Evolutionary conservation across 2,888 invertebrate species (phyloP), one percentile per base, ranked within the genome.

Genomic region (Glaucopsyche alexis): DNA sequence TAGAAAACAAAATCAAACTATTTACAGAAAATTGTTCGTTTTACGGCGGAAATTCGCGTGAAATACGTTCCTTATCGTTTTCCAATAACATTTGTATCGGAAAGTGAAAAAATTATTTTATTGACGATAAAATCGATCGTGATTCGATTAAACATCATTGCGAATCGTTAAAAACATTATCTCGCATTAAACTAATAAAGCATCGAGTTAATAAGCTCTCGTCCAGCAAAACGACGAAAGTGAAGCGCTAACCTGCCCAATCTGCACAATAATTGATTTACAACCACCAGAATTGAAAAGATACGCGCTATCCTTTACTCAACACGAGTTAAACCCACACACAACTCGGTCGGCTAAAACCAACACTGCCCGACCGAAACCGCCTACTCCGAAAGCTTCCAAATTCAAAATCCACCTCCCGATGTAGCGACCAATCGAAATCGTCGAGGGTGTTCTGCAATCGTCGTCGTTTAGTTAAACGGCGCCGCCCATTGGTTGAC

Each of bases 171-270:
- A 85, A 84, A 84, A 81, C 82, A 84, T 86, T 87, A 88, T 85
- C 86, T 85, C 85, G 83, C 85, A 89, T 88, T 90, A 87, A 81
- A 85, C 87, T 89, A 93, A 94, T 94, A 94, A 94, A 94, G 92
- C 91, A 92, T 93, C 85, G 87, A 90, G 90, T 86, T 91, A 91
- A 92, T 93, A 92, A 90, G 91, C 89, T 90, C 89, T 85, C 78
- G 76, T 75, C 77, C 79, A 80, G 81, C 82, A 83, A 87, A 88
- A 86, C 83, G 85, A 87, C 81, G 84, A 87, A 79, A 80, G 81
- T 82, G 77, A 75, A 80, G 75, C 81, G 76, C 79, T 80, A 80
- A 82, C 84, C 85, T 81, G 81, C 86, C 88, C 88, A 87, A 87
- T 87, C 87, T 84, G 81, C 82, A 82, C 85, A 85, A 84, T 90